Percentiles rank a stretch among this genome's conserved stretches.
phyloP scores from a whole-genome alignment of 37 sponge, comb jelly and placozoan genomes.

The Diacarnus erythraeanus region DNA sequence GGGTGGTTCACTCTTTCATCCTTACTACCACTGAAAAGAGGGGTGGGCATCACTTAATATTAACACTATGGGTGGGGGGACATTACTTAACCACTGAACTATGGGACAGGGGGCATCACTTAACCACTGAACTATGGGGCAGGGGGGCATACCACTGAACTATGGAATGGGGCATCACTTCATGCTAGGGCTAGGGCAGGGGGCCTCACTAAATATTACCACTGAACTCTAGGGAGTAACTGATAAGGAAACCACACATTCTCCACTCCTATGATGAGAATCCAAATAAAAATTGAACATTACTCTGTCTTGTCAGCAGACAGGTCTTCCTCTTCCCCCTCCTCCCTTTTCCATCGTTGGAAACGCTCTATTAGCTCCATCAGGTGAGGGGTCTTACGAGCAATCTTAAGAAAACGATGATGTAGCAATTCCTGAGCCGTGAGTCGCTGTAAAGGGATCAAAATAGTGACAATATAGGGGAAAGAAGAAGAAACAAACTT shows the following conservation, averaged over 20 bases:
- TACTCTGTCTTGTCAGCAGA: conserved; percentile 4
- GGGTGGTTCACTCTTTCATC: background rate
- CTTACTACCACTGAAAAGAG: background rate
- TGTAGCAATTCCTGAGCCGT: conserved; percentile 84
- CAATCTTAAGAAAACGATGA: conserved; percentile 81
- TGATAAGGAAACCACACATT: no score
- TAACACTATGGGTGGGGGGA: no score
- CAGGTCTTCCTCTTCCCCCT: conserved; percentile 39
- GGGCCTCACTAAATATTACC: background rate
- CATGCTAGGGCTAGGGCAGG: background rate
- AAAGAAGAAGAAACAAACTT: conserved; percentile 64
- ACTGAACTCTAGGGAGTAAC: no score
- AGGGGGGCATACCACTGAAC: no score
- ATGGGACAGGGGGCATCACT: background rate
- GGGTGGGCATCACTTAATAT: background rate
- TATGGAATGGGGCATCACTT: background rate
- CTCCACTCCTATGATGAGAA: no score
- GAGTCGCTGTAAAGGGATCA: conserved; percentile 66
- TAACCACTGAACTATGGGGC: no score
- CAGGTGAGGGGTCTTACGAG: conserved; percentile 81
- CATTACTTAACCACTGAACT: background rate
- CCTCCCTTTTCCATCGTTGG: conserved; percentile 68
- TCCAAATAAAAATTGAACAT: background rate
- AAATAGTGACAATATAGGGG: no score
- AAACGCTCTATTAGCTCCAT: conserved; percentile 83